Evolutionary conservation across 2,797 vertebrate species (phyloP), one percentile per base, ranked within the genome.

Genomic region (Cirrhinus mrigala): DNA sequence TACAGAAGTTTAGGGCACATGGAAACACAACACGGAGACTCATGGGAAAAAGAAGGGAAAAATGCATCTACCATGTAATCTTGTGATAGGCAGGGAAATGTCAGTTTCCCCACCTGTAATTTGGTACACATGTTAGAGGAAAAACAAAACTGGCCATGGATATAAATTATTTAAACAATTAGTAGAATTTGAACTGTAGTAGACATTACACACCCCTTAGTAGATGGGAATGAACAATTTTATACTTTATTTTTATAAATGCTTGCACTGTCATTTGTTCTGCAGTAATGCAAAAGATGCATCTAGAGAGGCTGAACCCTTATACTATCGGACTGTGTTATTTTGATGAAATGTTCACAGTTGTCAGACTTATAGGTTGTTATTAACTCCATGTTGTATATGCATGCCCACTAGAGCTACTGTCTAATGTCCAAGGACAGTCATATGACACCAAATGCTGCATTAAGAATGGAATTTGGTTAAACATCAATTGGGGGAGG

Each of bases 391-490:
- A n/a, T 71, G 48, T 20, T 22, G 56, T 27, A 58, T 37, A n/a
- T 27, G 9, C 40, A 22, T n/a, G n/a, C 8, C 4, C 29, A 27
- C 46, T 54, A 68, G 6, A 27, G 11, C 29, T 12, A 44, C 29
- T 15, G 48, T 74, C 24, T 27, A 86, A 68, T 64, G 81, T 84
- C 79, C 76, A 83, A 88, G 73, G 88, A 87, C 92, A 40, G 74
- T 22, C 56, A 91, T 87, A 89, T 91, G 89, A 92, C 82, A 76
- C 75, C 70, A 81, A 92, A 88, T 85, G 82, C 84, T 84, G 68
- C 74, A 89, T 91, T 91, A 90, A 92, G 90, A 91, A 90, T 90
- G 86, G 87, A 91, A 90, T 93, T 89, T 88, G 83, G 92, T 93
- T 93, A 91, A 93, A 91, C 91, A 92, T 94, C 90, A 91, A 90